Evolutionary conservation across 1,140 invertebrate species (phyloP), one percentile per base, ranked within the genome.

Genomic region (Drosophila sproati): DNA sequence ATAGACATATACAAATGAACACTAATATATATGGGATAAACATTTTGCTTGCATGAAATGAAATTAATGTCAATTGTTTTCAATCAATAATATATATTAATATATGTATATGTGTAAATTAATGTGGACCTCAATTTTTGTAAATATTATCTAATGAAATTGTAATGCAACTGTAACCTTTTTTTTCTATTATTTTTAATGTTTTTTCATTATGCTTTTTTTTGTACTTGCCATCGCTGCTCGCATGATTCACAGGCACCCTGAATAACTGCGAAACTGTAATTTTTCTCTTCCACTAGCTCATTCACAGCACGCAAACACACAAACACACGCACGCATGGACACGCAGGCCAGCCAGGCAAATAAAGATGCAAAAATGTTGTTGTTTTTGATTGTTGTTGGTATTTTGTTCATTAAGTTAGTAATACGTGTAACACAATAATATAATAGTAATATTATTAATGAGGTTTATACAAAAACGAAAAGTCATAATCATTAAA

Each of bases 381-480:
- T 50, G 29, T 0, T 32, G 45, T 51, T 57, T 74, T 57, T 34
- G 10, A 20, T 34, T 60, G 31, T 20, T 51, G 8, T 56, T 50
- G 34, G 34, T 43, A 20, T 56, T 54, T 52, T 75, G 39, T 20
- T 47, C 31, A 28, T 63, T 59, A 37, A 67, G 67, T 62, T 78
- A 67, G 67, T 76, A 78, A 78, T 76, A 76, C 77, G 67, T 66
- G 50, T 78, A 57, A 50, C 52, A 63, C 57, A 77, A 73, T 62
- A 77, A 55, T 73, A 68, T 52, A 77, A 73, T 62, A 77, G 60
- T 73, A 68, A 79, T 68, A 77, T 62, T 77, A 77, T 48, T 55
- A 20, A 20, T 20, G 20, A 20, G 1, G 20, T 73, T 62, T 62
- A 73, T 77, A 78, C 51, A 78, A 78, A 66, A 78, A 78, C 51